Evolutionary conservation across 2,797 vertebrate species (phyloP), one percentile per base, ranked within the genome.

Genomic region (Scomberomorus guttatus): DNA sequence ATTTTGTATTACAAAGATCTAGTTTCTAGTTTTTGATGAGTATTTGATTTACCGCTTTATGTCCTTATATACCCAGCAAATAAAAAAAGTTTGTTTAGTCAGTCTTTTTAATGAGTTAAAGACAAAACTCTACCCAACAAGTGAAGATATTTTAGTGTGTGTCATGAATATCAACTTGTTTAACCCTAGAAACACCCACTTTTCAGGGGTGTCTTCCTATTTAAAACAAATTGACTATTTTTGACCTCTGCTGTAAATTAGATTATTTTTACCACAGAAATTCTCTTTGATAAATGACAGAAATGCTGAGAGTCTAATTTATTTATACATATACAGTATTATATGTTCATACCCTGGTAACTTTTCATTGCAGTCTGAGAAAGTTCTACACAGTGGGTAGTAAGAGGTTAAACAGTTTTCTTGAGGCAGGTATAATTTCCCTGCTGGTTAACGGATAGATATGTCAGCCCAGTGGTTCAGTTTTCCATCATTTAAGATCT

Each of bases 401-500:
- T 27, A 14, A 61, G n/a, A 42, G n/a, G 48, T 59, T 27, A 17
- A 48, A 39, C 17, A 18, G 17, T 39, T 37, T 48, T 15, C 17
- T 27, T 24, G 10, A 34, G 9, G 29, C 51, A 72, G 56, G 29
- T 67, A 39, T 48, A 46, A 34, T 48, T 60, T 18, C 60, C 39
- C 12, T 73, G 46, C 20, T 58, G 14, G 15, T 24, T 54, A 24
- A 61, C 13, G 15, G 9, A 37, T 29, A 32, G 5, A 44, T 24
- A 18, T 20, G 10, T 46, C 2, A 39, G 32, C 42, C 59, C 2
- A 62, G 29, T 55, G 2, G n/a, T 24, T 50, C 42, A 29, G 32
- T 52, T 56, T 56, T 25, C 55, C 20, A 39, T 55, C 37, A 52
- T 12, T 48, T 70, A 74, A 50, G 22, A 22, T 59, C 32, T 70